phyloP scores from a whole-genome alignment of 2,888 invertebrate genomes.

The Watsonalla cultraria region DNA sequence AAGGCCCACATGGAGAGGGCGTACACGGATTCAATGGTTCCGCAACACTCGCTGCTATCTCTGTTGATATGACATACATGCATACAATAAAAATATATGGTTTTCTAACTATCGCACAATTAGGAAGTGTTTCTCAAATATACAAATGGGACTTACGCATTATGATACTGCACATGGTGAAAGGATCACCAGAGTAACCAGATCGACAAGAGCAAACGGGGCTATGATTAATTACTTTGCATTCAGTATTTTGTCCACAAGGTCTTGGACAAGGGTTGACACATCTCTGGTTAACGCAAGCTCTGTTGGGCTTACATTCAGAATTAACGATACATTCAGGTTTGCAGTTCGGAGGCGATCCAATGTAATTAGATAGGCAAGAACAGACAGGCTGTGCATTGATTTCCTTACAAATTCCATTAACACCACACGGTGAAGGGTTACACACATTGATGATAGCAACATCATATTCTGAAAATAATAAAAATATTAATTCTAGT shows the following conservation, averaged over 20 bases:
- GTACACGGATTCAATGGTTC: slow-evolving; percentile 81
- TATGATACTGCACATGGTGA: slow-evolving; percentile 79
- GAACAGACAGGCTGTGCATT: slow-evolving; percentile 86
- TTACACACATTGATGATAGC: slow-evolving; percentile 80
- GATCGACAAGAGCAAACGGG: slow-evolving; percentile 84
- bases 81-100: not conserved
- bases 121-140: too few relatives aligned
- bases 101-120: not conserved
- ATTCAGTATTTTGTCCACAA: slow-evolving; percentile 83
- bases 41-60: slow-evolving; percentile 43
- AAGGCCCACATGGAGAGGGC: slow-evolving; percentile 85
- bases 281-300: slow-evolving; percentile 84
- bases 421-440: slow-evolving; percentile 85
- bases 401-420: slow-evolving; percentile 85
- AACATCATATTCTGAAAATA: slow-evolving; percentile 50
- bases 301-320: slow-evolving; percentile 81
- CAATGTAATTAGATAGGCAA: slow-evolving; percentile 82
- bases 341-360: slow-evolving; percentile 81
- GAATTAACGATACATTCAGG: slow-evolving; percentile 83
- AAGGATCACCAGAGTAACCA: slow-evolving; percentile 84
- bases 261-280: slow-evolving; percentile 83
- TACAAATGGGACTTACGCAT: slow-evolving; percentile 67
- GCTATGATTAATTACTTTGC: slow-evolving; percentile 84
- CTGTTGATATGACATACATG: slow-evolving; percentile 30
- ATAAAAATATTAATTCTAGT: not conserved